phyloP scores from a whole-genome alignment of 2,113 vertebrate species.

The Ptilorrhoa leucosticta region DNA sequence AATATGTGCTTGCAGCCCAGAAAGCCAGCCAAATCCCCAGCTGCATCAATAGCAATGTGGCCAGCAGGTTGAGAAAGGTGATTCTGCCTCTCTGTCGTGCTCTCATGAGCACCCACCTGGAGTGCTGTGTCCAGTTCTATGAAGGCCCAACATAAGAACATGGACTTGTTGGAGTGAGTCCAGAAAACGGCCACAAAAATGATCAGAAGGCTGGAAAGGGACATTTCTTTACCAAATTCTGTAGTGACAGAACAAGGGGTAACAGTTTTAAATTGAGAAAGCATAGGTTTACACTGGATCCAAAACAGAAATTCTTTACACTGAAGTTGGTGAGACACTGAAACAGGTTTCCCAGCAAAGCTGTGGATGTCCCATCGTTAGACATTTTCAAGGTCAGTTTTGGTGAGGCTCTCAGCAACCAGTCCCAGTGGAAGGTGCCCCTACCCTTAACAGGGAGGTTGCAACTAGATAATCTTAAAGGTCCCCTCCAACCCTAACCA shows the following conservation, averaged over 20 bases:
- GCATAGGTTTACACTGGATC: neutral
- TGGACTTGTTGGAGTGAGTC: fast-evolving
- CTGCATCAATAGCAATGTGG: neutral
- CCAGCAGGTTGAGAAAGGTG: neutral
- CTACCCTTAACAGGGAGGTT: fast-evolving
- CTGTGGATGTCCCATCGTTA: no score
- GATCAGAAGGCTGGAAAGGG: neutral
- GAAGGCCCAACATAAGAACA: fast-evolving
- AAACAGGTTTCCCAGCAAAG: neutral
- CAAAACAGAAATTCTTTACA: neutral
- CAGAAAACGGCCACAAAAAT: neutral
- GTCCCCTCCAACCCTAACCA: neutral
- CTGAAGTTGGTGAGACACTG: neutral
- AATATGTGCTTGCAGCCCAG: neutral
- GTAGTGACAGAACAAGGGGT: neutral
- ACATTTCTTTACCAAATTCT: neutral
- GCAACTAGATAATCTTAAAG: neutral
- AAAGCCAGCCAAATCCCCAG: neutral
- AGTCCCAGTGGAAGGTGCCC: neutral
- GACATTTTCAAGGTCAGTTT: neutral
- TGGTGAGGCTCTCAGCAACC: neutral
- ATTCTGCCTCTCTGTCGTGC: neutral
- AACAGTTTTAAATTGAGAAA: neutral
- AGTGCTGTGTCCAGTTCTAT: neutral
- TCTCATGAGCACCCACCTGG: neutral